These are phyloP conservation scores for Adrianichthys oophorus DNA, from an alignment of 2,797 vertebrate genomes.

Conservation along the genomic window DNA sequence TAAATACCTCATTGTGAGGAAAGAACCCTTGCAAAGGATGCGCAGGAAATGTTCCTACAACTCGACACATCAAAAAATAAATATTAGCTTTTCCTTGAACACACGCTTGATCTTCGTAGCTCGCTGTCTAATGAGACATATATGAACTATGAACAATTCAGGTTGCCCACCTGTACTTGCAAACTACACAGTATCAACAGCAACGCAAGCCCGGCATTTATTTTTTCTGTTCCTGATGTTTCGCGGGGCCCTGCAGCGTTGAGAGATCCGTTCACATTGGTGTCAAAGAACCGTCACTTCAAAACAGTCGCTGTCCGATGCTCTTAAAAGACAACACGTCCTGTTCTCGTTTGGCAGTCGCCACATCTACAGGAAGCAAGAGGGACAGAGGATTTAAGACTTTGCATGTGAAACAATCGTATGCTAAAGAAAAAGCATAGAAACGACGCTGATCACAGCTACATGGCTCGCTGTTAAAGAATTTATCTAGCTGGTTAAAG, in stretches of 20 bases:
- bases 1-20: conserved; percentile 84
- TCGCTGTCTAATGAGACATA: conserved; percentile 52
- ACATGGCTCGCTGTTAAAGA: not conserved
- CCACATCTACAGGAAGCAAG: conserved; percentile 63
- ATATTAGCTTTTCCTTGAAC: conserved; percentile 56
- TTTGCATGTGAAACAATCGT: no score
- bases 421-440: no score
- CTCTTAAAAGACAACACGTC: conserved; percentile 60
- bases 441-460: conserved; percentile 9
- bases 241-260: not conserved
- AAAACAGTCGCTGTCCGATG: conserved; percentile 68
- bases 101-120: conserved; percentile 48
- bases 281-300: conserved; percentile 77
- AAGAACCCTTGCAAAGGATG: conserved; percentile 74
- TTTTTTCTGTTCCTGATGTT: conserved; percentile 7
- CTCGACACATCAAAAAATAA: conserved; percentile 63
- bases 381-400: not conserved
- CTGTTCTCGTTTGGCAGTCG: conserved; percentile 63
- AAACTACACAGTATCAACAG: conserved; percentile 31
- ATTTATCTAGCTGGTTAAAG: conserved; percentile 11
- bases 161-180: conserved; percentile 16
- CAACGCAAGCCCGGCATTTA: conserved; percentile 4
- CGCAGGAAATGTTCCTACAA: conserved; percentile 66
- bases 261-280: conserved; percentile 2
- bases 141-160: conserved; percentile 52